Evolutionary conservation across 2,113 vertebrate genomes (phyloP).

Genomic region (Nansenia antarctica): DNA sequence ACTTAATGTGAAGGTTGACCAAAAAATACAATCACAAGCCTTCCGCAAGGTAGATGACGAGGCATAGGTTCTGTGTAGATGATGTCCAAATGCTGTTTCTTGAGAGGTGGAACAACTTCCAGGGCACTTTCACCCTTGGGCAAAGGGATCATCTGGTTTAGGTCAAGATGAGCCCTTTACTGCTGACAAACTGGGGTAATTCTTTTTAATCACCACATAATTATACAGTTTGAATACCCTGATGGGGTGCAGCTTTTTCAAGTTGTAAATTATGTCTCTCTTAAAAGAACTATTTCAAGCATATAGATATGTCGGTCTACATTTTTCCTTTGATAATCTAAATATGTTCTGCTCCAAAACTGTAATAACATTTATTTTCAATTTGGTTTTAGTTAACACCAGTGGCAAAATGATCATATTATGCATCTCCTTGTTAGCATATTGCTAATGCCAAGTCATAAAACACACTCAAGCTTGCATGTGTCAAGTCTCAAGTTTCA

Average conservation of each 20-base stretch:
- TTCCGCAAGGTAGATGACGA: neutral
- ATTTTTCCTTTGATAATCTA: neutral
- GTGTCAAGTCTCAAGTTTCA: conserved; percentile 50
- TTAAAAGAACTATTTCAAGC: neutral
- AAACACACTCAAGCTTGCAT: conserved; percentile 5
- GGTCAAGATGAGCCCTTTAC: neutral
- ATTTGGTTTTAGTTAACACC: neutral
- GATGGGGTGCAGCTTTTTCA: neutral
- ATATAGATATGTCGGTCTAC: neutral
- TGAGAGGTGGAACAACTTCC: neutral
- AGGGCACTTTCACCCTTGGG: conserved; percentile 24
- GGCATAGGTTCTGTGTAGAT: neutral
- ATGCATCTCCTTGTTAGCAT: neutral
- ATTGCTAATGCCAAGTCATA: conserved; percentile 7
- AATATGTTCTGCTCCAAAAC: too few relatives aligned
- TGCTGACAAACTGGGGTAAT: neutral
- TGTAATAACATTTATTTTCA: neutral
- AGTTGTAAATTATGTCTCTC: neutral
- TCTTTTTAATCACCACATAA: neutral
- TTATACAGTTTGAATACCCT: neutral
- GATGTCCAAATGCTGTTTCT: neutral
- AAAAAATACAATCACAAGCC: too few relatives aligned
- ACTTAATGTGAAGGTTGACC: too few relatives aligned
- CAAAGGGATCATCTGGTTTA: neutral
- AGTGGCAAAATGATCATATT: neutral